Conservation (phyloP, 2,797 vertebrate genomes). For the Oophaga sylvatica region DNA sequence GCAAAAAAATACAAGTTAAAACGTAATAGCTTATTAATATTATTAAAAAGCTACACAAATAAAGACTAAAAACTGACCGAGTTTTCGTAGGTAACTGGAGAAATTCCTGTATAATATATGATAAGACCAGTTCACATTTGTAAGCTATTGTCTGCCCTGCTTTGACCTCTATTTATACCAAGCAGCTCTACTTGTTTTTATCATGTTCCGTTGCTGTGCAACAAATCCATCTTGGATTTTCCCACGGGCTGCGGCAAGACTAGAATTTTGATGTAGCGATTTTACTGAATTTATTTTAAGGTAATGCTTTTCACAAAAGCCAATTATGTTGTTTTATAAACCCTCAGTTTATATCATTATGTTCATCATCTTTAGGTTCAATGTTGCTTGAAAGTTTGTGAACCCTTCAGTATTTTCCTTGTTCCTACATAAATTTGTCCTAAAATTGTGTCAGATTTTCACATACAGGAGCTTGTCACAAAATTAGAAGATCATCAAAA, state of each 20-base stretch:
- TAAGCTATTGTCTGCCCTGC: not conserved
- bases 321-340: not conserved
- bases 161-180: not conserved
- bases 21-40: too few species aligned
- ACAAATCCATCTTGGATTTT: slow-evolving; percentile 22
- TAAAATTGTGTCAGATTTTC: too few species aligned
- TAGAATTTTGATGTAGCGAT: not conserved
- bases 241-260: not conserved
- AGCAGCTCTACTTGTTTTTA: not conserved
- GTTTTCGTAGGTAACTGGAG: not conserved
- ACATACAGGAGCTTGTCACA: too few species aligned
- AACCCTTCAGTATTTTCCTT: not conserved
- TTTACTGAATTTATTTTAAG: not conserved
- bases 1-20: too few species aligned
- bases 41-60: not conserved
- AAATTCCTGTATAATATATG: not conserved
- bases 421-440: too few species aligned
- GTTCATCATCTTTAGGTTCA: not conserved
- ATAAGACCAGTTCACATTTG: not conserved
- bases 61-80: not conserved
- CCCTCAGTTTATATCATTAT: not conserved
- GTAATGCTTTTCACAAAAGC: not conserved
- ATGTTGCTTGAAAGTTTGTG: not conserved
- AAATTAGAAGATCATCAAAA: too few species aligned
- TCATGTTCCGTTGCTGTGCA: slow-evolving; percentile 12